Evolutionary conservation across 2,113 vertebrate genomes (phyloP), one percentile per base, ranked within the genome.

Genomic region (Ornithorhynchus anatinus): DNA sequence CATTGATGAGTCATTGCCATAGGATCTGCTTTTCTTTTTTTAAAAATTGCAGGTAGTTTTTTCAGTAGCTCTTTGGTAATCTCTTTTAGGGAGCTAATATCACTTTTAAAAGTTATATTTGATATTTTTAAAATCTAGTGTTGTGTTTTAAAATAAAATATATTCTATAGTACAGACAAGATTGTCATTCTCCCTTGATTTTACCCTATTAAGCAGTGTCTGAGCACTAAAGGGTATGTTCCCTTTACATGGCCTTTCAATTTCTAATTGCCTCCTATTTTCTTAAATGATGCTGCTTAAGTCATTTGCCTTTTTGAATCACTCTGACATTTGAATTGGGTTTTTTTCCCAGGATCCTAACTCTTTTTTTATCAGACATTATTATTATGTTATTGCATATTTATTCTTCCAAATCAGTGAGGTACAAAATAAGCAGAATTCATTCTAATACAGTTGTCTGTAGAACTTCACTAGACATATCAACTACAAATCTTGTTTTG

Each of bases 271-370:
- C n/a, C n/a, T n/a, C n/a, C 19, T 51, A 53, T 10, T 40, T 75
- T 53, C 72, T 64, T 47, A 36, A 54, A 39, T 14, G 2, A 3
- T n/a, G 43, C 3, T 60, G 59, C 74, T 48, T 43, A 66, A 67
- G 44, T 72, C 67, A 36, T 2, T 0, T 42, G 58, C 84, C 75
- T 79, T 62, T 54, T 79, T 16, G 77, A 58, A 3, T 53, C 77
- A 68, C 42, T 53, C 69, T 45, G 80, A 76, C 2, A 82, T 84
- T 82, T 53, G 61, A 82, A 59, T 80, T 70, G 70, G 56, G 74
- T 84, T 88, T 86, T 70, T 79, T 84, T 70, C 73, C 61, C 71
- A 67, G 27, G 77, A 75, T 82, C 81, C 78, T 45, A 73, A 6
- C 40, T 14, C 19, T 5, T 20, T 17, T 70, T 62, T 50, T 69